Evolutionary conservation across 2,888 invertebrate species (phyloP).

Genomic region (Rotaria sp.): DNA sequence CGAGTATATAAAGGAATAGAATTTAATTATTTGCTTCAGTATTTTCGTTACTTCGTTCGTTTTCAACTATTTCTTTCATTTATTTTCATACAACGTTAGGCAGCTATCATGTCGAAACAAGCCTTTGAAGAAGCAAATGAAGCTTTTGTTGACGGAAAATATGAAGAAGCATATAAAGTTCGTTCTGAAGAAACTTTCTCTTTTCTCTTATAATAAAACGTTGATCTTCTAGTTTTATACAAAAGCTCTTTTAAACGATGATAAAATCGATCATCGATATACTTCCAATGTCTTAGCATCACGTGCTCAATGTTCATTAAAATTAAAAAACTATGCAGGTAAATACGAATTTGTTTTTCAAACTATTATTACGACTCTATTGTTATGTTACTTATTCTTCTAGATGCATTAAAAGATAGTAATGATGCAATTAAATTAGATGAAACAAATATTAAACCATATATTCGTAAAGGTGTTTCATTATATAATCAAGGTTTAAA

Average conservation of each 20-base stretch:
- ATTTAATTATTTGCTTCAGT: background rate
- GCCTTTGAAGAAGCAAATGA: background rate
- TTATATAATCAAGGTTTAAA: background rate
- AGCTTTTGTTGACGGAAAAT: background rate
- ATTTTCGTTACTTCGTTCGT: too few species aligned
- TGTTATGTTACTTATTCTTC: background rate
- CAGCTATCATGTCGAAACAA: background rate
- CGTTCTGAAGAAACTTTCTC: background rate
- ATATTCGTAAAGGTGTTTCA: background rate
- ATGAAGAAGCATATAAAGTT: background rate
- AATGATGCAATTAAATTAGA: background rate
- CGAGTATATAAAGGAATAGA: background rate
- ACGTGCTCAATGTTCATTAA: background rate
- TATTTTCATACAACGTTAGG: background rate
- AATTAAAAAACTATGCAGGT: background rate
- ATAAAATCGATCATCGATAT: background rate
- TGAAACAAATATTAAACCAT: background rate
- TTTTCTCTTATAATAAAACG: background rate
- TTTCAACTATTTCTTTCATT: too few species aligned
- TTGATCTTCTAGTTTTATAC: background rate
- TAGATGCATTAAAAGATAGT: background rate
- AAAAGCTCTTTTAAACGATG: background rate
- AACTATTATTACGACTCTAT: background rate
- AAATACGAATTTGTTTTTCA: too few species aligned
- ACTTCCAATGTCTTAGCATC: background rate